Evolutionary conservation across 2,113 vertebrate species (phyloP), one percentile per base, ranked within the genome.

Genomic region (Corythoichthys haematopterus): DNA sequence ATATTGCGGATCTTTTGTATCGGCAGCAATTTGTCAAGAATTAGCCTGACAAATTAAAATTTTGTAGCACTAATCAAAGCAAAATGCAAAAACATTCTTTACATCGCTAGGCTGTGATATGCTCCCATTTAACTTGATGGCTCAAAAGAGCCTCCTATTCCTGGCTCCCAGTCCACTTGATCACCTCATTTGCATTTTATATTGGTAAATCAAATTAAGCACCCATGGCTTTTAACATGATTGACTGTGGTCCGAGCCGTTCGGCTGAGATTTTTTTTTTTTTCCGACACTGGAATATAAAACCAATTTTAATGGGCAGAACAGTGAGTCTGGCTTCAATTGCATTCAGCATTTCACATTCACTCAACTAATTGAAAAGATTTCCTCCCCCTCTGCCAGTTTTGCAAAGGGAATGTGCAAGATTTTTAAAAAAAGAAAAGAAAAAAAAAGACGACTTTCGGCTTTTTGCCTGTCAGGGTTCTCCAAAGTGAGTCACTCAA

Each of bases 151-250:
- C 94, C 92, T 90, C 79, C 90, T 94, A 86, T 89, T 92, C 91
- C 91, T 92, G 92, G 93, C 94, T 94, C 91, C 93, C 94, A 96
- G 95, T 98, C 95, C 93, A 96, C 94, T 98, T 96, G 95, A 98
- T 94, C 95, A 97, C 94, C 94, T 96, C 77, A 99, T 99, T 97
- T 98, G 95, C 97, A 99, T 99, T 97, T 99, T 98, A 98, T 98
- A 99, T 98, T 99, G 97, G 96, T 98, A 99, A 98, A 99, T 99
- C 96, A 98, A 99, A 98, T 99, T 97, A 98, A 97, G 95, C 95
- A 96, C 94, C 94, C 92, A 85, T 94, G 92, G 96, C 97, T 98
- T 98, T 99, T 98, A 99, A 94, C 93, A 93, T 97, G 97, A 99
- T 99, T 99, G 96, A 97, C 95, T 96, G 92, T 93, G 92, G 94